Percentiles rank a stretch among this genome's conserved stretches.
phyloP scores from a whole-genome alignment of 1,140 invertebrate genomes.

The Glossosoma conforme region DNA sequence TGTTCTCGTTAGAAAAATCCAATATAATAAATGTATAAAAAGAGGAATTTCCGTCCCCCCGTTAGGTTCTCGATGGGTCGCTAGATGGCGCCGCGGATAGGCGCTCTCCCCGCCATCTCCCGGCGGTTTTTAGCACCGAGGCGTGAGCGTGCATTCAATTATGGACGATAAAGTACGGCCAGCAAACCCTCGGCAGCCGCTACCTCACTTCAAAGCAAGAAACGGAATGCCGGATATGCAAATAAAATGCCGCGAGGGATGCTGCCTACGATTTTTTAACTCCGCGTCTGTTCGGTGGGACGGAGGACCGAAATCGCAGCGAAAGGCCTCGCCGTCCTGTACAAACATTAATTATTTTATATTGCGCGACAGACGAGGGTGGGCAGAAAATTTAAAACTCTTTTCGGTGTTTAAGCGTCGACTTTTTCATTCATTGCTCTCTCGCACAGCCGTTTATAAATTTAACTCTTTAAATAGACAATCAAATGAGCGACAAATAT shows the following conservation, averaged over 20 bases:
- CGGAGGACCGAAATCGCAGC: conserved; percentile 12
- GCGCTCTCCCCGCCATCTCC: conserved; percentile 4
- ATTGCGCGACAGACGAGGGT: conserved; percentile 3
- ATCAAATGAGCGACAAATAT: too few species aligned
- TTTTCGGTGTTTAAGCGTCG: too few species aligned
- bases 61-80: too few species aligned
- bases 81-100: conserved; percentile 19
- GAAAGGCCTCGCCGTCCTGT: background rate
- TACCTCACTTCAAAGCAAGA: conserved; percentile 9
- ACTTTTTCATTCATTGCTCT: too few species aligned
- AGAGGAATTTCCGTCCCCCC: too few species aligned
- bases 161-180: conserved; percentile 20
- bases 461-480: too few species aligned
- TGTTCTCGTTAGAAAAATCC: too few species aligned
- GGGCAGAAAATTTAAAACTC: too few species aligned
- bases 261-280: too few species aligned
- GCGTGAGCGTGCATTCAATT: conserved; percentile 32
- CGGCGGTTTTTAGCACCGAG: conserved; percentile 23
- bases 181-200: background rate
- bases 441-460: too few species aligned
- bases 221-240: conserved; percentile 28
- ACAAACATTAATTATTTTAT: conserved; percentile 19
- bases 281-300: too few species aligned
- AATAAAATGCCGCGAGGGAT: conserved; percentile 25
- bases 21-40: too few species aligned